Evolutionary conservation across 1,140 invertebrate genomes (phyloP), one percentile per base, ranked within the genome.

Genomic region (Mesaphorura yosii): DNA sequence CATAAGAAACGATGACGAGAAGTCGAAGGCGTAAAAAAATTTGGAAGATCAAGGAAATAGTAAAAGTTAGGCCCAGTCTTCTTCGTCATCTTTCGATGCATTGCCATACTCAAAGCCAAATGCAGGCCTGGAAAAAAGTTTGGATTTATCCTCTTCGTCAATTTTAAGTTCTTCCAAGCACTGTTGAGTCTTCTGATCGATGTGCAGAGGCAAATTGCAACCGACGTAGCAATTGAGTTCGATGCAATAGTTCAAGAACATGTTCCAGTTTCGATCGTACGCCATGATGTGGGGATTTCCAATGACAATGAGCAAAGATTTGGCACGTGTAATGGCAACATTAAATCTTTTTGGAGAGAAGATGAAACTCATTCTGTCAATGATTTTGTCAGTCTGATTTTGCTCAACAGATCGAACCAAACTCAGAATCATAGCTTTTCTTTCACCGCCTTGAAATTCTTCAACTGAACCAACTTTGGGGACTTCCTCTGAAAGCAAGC

Each of bases 391-490:
- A 1, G 68, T 17, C 12, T 78, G 52, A 14, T 73, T 69, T 12
- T 70, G 67, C 41, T 57, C 39, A 0, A 82, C 80, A 53, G 58
- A 64, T 48, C 88, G 76, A 1, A 95, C 91, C 0, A 86, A 84
- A 2, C 87, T 88, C 38, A 97, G 73, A 1, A 96, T 78, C 31
- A 96, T 87, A 2, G 88, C 76, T 41, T 81, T 78, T 48, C 82
- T 75, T 69, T 96, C 91, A 72, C 92, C 82, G 5, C 91, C 92
- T 71, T 97, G 93, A 68, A 96, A 96, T 67, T 96, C 91, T 75
- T 97, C 92, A 1, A 94, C 88, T 6, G 86, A 87, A 0, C 89
- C 91, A 34, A 95, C 76, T 77, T 93, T 89, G 2, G 86, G 84
- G 53, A 77, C 65, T 17, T 73, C 66, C 6, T 80, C 66, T n/a